Evolutionary conservation across 1,140 invertebrate genomes (phyloP).

Genomic region (Dendrolimus punctatus): DNA sequence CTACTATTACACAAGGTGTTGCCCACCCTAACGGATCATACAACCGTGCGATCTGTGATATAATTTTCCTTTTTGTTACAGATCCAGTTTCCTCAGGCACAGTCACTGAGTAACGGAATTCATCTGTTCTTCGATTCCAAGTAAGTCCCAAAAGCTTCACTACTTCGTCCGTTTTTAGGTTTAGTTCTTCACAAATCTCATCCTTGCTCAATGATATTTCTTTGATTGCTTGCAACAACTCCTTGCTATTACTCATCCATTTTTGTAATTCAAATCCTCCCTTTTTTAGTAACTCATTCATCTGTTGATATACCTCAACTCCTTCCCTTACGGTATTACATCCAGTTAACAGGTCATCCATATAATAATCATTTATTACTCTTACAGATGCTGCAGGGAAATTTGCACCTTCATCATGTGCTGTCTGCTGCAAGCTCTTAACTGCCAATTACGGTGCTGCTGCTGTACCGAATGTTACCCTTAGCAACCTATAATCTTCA

Average conservation of each 20-base stretch:
- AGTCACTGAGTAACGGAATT: neutral
- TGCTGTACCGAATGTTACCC: conserved; percentile 31
- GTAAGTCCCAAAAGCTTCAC: conserved; percentile 10
- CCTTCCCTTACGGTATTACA: conserved; percentile 16
- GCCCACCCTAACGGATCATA: neutral
- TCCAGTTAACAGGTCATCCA: conserved; percentile 40
- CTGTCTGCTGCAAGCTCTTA: conserved; percentile 28
- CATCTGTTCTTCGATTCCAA: conserved; percentile 7
- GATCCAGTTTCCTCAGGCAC: neutral
- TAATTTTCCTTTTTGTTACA: neutral
- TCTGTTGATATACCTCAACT: conserved; percentile 6
- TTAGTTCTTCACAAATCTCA: neutral
- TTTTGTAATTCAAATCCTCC: conserved; percentile 20
- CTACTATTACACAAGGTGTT: neutral
- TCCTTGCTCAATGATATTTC: neutral
- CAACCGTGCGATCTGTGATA: neutral
- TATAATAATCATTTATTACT: conserved; percentile 26
- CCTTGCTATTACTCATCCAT: conserved; percentile 19
- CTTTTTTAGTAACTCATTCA: conserved; percentile 6
- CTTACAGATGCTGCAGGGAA: conserved; percentile 17
- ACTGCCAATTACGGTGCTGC: conserved; percentile 22
- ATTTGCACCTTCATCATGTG: conserved; percentile 16
- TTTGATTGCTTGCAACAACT: conserved; percentile 6
- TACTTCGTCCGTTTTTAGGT: neutral
- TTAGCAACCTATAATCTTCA: conserved; percentile 22